These are phyloP conservation scores for Alosa alosa DNA, from an alignment of 2,113 vertebrate genomes.

Conservation along the genomic window DNA sequence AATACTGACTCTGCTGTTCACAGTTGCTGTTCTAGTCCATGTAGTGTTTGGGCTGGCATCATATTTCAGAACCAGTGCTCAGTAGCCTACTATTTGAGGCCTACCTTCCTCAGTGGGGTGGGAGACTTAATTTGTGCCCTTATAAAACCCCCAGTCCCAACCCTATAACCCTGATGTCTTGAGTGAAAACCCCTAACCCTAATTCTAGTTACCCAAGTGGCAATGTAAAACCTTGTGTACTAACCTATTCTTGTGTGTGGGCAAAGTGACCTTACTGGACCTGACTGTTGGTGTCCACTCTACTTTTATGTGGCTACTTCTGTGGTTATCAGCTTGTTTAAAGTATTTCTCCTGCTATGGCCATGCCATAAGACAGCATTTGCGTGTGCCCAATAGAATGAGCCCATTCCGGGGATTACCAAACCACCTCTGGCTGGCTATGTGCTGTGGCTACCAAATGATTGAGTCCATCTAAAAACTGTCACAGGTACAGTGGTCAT, in stretches of 20 bases:
- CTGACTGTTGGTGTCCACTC: not conserved
- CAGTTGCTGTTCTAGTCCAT: not conserved
- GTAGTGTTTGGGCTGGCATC: not conserved
- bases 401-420: not conserved
- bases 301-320: not conserved
- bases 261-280: no score
- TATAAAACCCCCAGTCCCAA: no score
- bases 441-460: not conserved
- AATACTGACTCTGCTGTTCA: not conserved
- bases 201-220: no score
- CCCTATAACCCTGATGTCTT: no score
- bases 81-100: no score
- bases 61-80: not conserved
- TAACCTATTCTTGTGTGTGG: no score
- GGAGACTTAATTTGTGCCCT: no score
- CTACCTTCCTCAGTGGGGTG: no score
- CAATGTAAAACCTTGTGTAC: no score
- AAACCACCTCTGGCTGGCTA: not conserved
- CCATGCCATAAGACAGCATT: not conserved
- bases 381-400: not conserved
- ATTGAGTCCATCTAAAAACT: not conserved
- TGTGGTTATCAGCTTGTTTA: not conserved
- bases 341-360: not conserved
- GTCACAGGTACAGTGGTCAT: not conserved
- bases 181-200: no score